These are phyloP conservation scores for Agelas oroides DNA, from an alignment of 37 sponge, comb jelly and placozoan genomes.

Conservation along the genomic window DNA sequence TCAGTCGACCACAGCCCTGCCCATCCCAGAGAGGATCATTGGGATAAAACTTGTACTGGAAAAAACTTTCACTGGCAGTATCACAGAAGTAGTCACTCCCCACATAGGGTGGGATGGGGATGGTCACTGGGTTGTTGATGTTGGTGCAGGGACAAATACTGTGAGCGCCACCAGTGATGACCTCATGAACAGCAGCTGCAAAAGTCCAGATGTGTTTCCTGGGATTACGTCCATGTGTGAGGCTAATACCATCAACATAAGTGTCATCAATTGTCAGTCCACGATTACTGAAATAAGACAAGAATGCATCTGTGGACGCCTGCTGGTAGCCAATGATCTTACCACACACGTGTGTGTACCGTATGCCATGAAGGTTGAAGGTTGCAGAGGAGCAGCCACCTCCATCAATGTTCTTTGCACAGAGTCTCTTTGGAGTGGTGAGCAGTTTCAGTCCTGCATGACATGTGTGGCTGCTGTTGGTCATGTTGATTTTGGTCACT, in stretches of 20 bases:
- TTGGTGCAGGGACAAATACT: constrained; percentile 26
- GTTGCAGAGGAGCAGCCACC: background rate
- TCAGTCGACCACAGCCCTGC: constrained; percentile 19
- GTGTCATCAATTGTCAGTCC: background rate
- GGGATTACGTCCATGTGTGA: constrained; percentile 29
- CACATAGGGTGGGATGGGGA: background rate
- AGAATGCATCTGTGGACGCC: constrained; percentile 9
- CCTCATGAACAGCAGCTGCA: constrained; percentile 21
- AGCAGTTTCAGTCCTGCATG: background rate
- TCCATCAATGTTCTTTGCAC: background rate
- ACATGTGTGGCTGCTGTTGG: background rate
- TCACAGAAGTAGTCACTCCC: constrained; percentile 29
- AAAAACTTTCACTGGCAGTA: constrained; percentile 1
- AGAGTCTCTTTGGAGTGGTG: background rate
- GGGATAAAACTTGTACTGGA: background rate
- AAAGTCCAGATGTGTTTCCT: constrained; percentile 47
- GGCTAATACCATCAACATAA: constrained; percentile 35
- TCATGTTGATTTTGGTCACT: background rate
- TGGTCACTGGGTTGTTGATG: background rate
- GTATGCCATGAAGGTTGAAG: background rate
- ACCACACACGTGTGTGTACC: constrained; percentile 20
- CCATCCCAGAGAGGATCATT: constrained; percentile 48
- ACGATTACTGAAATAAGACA: background rate
- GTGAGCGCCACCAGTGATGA: too few species aligned
- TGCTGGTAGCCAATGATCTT: constrained; percentile 18